Conservation (phyloP, 2,888 invertebrate species). For the Eupithecia abbreviata region DNA sequence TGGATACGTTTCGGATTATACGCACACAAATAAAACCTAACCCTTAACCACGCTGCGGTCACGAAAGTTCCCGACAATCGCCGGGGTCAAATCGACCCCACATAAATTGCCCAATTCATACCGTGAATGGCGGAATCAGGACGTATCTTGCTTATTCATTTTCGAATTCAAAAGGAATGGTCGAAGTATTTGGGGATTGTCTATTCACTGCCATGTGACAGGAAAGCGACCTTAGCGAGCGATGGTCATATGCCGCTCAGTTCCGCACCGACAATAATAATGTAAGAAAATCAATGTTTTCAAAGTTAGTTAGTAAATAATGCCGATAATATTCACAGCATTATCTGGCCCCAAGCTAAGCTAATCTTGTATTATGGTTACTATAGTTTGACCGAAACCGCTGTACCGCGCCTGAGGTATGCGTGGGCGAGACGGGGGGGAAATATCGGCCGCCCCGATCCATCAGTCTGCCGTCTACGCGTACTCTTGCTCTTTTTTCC, state of each 20-base stretch:
- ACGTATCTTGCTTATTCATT: conserved; percentile 55
- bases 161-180: conserved; percentile 44
- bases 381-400: background rate
- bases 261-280: no score
- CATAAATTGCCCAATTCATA: conserved; percentile 62
- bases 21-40: conserved; percentile 21
- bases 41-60: conserved; percentile 30
- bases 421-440: no score
- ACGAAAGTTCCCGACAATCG: conserved; percentile 49
- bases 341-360: background rate
- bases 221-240: background rate
- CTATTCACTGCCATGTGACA: background rate
- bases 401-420: no score
- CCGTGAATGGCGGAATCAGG: conserved; percentile 61
- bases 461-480: no score
- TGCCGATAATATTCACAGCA: background rate
- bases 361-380: background rate
- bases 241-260: no score
- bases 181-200: conserved; percentile 51
- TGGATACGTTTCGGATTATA: background rate
- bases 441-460: no score
- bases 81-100: conserved; percentile 49
- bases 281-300: no score
- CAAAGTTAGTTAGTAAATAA: background rate
- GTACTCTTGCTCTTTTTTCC: no score